A percentile compares a stretch with the other conserved stretches of the same genome.
These are phyloP conservation scores for Eulemur albifrons DNA, from an alignment of 2,797 vertebrate genomes.

Conservation along the genomic window DNA sequence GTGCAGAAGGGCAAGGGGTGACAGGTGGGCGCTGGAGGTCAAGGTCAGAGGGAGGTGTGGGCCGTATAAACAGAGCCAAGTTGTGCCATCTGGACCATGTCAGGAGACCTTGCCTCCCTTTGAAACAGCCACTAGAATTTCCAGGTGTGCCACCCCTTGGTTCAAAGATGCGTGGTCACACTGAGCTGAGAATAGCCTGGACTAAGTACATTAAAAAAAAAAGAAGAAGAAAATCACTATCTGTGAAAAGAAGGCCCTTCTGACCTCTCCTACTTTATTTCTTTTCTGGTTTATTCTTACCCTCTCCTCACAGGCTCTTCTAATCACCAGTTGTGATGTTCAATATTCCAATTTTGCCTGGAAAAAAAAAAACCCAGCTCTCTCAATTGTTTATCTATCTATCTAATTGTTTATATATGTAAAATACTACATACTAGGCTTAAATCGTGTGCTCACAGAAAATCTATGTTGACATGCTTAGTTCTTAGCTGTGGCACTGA, in stretches of 20 bases:
- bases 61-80: neutral
- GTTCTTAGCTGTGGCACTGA: neutral
- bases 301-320: neutral
- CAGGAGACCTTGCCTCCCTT: neutral
- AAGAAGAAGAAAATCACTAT: neutral
- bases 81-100: neutral
- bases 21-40: neutral
- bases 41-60: neutral
- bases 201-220: neutral
- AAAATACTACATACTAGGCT: neutral
- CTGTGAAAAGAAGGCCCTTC: neutral
- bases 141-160: neutral
- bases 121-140: neutral
- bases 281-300: neutral
- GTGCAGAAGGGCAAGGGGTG: neutral
- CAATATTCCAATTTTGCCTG: neutral
- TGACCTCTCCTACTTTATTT: neutral
- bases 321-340: neutral
- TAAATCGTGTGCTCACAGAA: neutral
- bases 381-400: neutral
- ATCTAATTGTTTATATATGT: no score
- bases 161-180: neutral
- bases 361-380: neutral
- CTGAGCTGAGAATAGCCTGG: neutral
- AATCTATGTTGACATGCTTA: neutral